phyloP scores from a whole-genome alignment of 1,140 invertebrate genomes.

The Apocrypta bakeri region DNA sequence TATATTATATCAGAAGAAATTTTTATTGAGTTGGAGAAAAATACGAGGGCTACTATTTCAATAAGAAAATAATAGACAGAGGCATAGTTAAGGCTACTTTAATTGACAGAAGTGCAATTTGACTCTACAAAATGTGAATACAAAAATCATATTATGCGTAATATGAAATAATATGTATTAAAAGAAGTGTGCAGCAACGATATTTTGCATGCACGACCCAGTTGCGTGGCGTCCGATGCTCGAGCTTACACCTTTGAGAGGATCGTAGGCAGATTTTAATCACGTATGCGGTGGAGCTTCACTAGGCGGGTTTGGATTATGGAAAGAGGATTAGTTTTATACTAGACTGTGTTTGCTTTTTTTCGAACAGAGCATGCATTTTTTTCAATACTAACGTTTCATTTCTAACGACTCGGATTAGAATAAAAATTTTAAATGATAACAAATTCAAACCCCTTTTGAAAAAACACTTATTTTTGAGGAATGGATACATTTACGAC shows the following conservation, averaged over 20 bases:
- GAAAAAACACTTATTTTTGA: too few species aligned
- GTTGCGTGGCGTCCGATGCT: background rate
- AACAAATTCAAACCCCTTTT: too few species aligned
- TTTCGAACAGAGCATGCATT: background rate
- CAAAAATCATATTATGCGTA: too few species aligned
- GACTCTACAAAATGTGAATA: background rate
- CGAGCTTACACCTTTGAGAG: background rate
- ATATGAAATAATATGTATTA: background rate
- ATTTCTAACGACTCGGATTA: background rate
- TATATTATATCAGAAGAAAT: too few species aligned
- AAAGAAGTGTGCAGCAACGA: background rate
- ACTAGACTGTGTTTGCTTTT: background rate
- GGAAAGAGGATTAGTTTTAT: slow-evolving; percentile 17
- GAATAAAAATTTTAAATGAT: too few species aligned
- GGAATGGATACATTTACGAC: too few species aligned
- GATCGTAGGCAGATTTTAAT: background rate
- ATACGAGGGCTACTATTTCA: too few species aligned
- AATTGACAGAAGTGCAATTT: background rate
- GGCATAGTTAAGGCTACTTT: background rate
- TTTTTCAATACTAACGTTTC: background rate
- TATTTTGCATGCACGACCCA: background rate
- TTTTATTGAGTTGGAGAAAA: too few species aligned
- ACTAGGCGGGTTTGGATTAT: background rate
- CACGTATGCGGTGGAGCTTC: background rate
- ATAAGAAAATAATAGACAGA: background rate